Base-by-base conservation (phyloP, 1,140 invertebrate species). In the Oryzaephilus surinamensis region DNA sequence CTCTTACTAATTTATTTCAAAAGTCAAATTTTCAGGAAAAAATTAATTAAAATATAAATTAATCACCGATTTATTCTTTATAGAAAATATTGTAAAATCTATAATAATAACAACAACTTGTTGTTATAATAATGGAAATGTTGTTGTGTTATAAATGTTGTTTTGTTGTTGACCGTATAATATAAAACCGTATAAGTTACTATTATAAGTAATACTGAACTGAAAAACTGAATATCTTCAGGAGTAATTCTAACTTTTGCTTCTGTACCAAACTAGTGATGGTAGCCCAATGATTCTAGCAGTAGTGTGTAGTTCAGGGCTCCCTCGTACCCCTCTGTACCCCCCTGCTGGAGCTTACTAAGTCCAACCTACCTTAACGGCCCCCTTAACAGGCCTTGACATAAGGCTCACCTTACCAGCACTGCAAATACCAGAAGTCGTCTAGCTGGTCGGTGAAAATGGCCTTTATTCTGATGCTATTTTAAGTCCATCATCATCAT, bases 251-350 rank as follows among this genome's bases (percentile, higher is more conserved):
- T 38, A 32, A 32, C 35, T 50, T 44, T 44, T 52, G 56, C 56
- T 58, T 56, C 56, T 58, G 56, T 58, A 51, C 48, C 46, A 52
- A 54, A 53, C 50, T 55, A 50, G 47, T 44, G 54, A 50, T 56
- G 56, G 56, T 58, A 58, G 56, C 56, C 51, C 52, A 56, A 56
- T 54, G 56, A 51, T 52, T 48, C 49, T 44, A 47, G 51, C 52
- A 54, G 56, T 58, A 58, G 54, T 58, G 54, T 45, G 46, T 51
- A 54, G 54, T 47, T 47, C 43, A 38, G 45, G 48, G 51, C 51
- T 47, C 48, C 44, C 41, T 40, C 30, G 38, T 35, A 33, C 33
- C 41, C 51, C 47, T 45, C 40, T 33, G 29, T 10, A 10, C 23
- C 41, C 29, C 45, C 46, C 43, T 27, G 35, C 43, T 30, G 28